Evolutionary conservation across 2,888 invertebrate genomes (phyloP).

Genomic region (Rapana venosa): DNA sequence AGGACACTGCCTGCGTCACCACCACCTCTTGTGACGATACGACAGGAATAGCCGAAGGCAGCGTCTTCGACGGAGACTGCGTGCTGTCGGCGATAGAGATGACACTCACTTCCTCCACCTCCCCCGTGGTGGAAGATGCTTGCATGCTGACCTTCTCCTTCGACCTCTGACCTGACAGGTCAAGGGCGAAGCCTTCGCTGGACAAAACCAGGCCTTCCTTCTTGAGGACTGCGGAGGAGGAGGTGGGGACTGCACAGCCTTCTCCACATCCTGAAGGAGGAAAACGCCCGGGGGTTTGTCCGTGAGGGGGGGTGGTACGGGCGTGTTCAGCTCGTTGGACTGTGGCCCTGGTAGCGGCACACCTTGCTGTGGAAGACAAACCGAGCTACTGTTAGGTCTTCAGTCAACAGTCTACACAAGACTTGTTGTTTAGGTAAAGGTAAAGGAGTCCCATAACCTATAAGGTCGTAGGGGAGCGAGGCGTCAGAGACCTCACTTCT

Average conservation of each 20-base stretch:
- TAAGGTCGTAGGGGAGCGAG: too few species aligned
- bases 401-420: too few species aligned
- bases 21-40: constrained; percentile 37
- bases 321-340: constrained; percentile 67
- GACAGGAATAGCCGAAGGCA: constrained; percentile 21
- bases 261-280: constrained; percentile 22
- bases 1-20: constrained; percentile 41
- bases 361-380: constrained; percentile 39
- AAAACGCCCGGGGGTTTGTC: constrained; percentile 40
- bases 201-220: constrained; percentile 30
- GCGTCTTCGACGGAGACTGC: constrained; percentile 48
- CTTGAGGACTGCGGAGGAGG: not conserved
- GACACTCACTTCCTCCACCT: constrained; percentile 58
- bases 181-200: constrained; percentile 43
- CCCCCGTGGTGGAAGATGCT: constrained; percentile 63
- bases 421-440: too few species aligned
- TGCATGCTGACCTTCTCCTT: constrained; percentile 78
- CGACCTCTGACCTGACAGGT: constrained; percentile 49
- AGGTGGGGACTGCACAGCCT: constrained; percentile 14
- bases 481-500: too few species aligned
- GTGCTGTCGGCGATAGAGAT: constrained; percentile 52
- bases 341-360: constrained; percentile 62
- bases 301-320: constrained; percentile 50
- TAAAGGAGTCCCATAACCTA: too few species aligned
- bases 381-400: too few species aligned